Evolutionary conservation across 2,113 vertebrate genomes (phyloP), one percentile per base, ranked within the genome.

Genomic region (Prunella himalayana): DNA sequence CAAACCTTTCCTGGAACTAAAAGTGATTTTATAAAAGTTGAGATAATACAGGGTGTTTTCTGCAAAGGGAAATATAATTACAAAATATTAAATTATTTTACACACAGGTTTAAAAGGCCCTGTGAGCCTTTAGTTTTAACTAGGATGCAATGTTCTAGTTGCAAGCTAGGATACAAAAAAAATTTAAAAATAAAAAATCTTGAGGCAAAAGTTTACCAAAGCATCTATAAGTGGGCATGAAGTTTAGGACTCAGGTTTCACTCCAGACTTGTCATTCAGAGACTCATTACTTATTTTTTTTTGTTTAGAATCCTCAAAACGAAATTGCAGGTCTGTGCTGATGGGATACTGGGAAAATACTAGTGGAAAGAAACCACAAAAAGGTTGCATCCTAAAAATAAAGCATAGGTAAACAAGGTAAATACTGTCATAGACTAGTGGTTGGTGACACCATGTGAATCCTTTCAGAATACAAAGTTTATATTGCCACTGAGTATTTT

Each of bases 321-420:
- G 19, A 80, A 82, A 95, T 35, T 88, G 18, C 31, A 69, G 56
- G 57, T 90, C 57, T 79, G 28, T 59, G 41, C 27, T 95, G 68
- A 42, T 57, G 64, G 73, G 33, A 56, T 85, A 79, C 78, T 82
- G 56, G 72, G 91, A 85, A 95, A 94, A 92, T 68, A 75, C 31
- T 44, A 47, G 70, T 76, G 61, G 71, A 88, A 88, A 80, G 39
- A 83, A 92, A 70, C 71, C 42, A 35, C 64, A 37, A 51, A 71
- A 97, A 51, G 44, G 21, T 84, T 78, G 31, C 27, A 76, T 66
- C 49, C 85, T 97, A 76, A 96, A 97, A 96, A 89, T 91, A 87
- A 89, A 68, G 7, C 37, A 47, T 45, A 68, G 73, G 56, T 68
- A 90, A 96, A 92, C 41, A 84, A 59, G 41, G 28, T 70, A 91